These are phyloP conservation scores for Hippopotamyrus pictus DNA, from an alignment of 2,797 vertebrate genomes.

Conservation along the genomic window DNA sequence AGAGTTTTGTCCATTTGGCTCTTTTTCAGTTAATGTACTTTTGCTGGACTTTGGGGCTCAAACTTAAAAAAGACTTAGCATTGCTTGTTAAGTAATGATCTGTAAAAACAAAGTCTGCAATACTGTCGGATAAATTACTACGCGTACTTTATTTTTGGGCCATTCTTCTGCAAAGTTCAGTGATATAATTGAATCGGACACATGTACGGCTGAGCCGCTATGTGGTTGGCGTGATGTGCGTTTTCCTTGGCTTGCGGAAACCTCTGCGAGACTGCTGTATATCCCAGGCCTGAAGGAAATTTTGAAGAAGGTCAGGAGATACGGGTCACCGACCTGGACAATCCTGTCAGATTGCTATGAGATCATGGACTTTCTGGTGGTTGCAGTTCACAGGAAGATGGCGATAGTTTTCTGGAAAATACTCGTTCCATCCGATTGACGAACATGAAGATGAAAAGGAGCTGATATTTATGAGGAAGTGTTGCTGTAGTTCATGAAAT, in stretches of 20 bases:
- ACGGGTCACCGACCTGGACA: not conserved
- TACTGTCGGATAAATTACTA: not conserved
- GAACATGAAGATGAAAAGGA: not conserved
- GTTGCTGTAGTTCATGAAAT: not conserved
- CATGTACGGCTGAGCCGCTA: not conserved
- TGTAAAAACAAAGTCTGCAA: not conserved
- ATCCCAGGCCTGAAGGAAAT: not conserved
- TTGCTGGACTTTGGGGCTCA: not conserved
- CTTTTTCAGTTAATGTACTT: not conserved
- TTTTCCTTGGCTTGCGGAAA: not conserved
- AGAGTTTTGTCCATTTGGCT: not conserved
- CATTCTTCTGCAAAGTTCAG: not conserved
- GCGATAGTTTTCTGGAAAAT: not conserved
- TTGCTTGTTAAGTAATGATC: not conserved
- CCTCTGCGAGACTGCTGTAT: not conserved
- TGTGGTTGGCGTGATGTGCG: not conserved
- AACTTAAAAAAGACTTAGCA: not conserved
- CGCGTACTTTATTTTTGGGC: not conserved
- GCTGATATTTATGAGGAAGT: not conserved
- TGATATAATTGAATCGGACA: not conserved
- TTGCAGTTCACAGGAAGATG: not conserved
- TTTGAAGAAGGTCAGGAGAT: not conserved
- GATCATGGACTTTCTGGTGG: not conserved
- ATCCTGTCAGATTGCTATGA: not conserved
- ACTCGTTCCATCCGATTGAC: not conserved